Evolutionary conservation across 1,140 invertebrate genomes (phyloP), one percentile per base, ranked within the genome.

Genomic region (Drosophila ohnishii): DNA sequence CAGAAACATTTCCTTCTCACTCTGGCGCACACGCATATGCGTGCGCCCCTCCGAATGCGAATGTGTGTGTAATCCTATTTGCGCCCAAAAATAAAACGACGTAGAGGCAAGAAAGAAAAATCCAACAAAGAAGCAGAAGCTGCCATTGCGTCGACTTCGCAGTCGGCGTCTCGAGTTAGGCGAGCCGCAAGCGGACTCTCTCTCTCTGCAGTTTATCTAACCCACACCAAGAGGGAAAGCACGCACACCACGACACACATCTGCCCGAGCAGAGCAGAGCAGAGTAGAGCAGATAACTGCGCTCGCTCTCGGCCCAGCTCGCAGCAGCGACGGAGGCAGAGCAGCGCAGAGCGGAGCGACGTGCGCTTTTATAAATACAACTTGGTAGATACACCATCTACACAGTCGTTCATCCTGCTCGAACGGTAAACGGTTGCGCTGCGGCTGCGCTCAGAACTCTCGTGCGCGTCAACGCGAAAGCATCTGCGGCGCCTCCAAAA

Each of bases 361-460:
- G 59, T 53, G 47, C 70, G 74, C 70, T 87, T 90, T 86, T 91
- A 90, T 91, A 91, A 91, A 90, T 88, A 91, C 76, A 75, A 89
- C 75, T 85, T 62, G 76, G 63, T 77, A 76, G 78, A 82, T 88
- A 79, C 71, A 19, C 50, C 50, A 72, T 76, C 78, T 70, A 66
- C 61, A 76, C 81, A 87, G 59, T 87, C 76, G 78, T 80, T 74
- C 78, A 82, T 85, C 80, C 80, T 67, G 58, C 64, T 63, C 61
- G 61, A 71, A 80, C 72, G 82, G 61, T 67, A 48, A 72, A 70
- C 75, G 67, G 63, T 86, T 87, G 83, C 83, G 84, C 84, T 73
- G 83, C 83, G 79, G 64, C 77, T 88, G 80, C 77, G 85, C 77
- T 88, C 69, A 88, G 63, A 80, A 69, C 74, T 55, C 56, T 84